Base-by-base conservation (phyloP, 1,140 invertebrate species). In the Brachionus rotundiformis region DNA sequence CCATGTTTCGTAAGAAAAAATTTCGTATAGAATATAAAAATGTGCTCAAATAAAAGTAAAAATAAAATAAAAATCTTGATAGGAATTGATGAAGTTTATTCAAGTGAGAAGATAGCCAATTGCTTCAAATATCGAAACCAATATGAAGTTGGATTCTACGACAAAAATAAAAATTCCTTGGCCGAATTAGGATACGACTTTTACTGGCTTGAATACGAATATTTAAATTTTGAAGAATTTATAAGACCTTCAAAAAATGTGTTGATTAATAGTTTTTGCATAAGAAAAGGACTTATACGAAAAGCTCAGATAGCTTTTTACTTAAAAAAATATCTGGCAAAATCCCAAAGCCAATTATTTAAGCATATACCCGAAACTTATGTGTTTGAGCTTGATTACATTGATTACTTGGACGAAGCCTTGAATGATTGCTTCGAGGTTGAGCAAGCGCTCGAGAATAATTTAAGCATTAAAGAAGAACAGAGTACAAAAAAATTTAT, bases 201-300 rank as follows among this genome's bases (percentile, higher is more conserved):
- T 13, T 77, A 77, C 33, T 77, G 73, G 73, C 47, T 77, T 16
- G 73, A 77, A 54, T 77, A 77, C 16, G 73, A 77, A 77, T 47
- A 77, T 54, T 33, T 77, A 36, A 49, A 77, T 19, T 77, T 77
- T 77, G 73, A 77, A 54, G 59, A 54, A 33, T 54, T 54, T 27
- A 41, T 54, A 13, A 31, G 33, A 10, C 16, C 27, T 19, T 36
- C 27, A 16, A 33, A 54, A 31, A 77, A 77, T 19, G 13, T 54
- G 4, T 54, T 54, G 36, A 16, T 73, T 5, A 77, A 77, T 59
- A 54, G 44, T 23, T 77, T 33, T 33, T 77, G 73, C 54, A 77
- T 77, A 10, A 27, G 73, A 19, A 77, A 77, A 77, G 73, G 73
- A 4, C 13, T 77, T 1, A 54, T 77, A 16, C 73, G 73, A 8